Conservation (phyloP, 2,113 vertebrate species). For the Corythornis cristatus region DNA sequence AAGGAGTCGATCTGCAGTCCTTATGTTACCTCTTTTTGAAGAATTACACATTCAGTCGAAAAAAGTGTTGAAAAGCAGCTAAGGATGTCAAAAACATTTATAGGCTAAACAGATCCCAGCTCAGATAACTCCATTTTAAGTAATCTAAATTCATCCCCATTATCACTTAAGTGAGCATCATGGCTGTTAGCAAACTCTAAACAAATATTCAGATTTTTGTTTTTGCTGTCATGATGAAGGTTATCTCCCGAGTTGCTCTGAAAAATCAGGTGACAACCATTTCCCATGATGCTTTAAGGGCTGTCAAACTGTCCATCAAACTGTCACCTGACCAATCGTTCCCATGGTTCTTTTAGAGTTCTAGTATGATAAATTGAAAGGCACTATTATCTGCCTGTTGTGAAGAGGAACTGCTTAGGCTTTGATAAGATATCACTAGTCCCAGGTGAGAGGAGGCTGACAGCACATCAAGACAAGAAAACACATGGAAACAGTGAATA, state of each 20-base stretch:
- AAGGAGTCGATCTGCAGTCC: not conserved
- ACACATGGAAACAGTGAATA: conserved; percentile 83
- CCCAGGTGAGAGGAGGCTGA: conserved; percentile 96
- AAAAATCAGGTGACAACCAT: conserved; percentile 96
- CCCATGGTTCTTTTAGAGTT: conserved; percentile 89
- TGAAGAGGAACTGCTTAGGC: conserved; percentile 92
- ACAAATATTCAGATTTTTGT: conserved; percentile 88
- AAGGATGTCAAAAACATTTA: conserved; percentile 52
- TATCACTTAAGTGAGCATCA: conserved; percentile 68
- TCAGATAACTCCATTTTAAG: conserved; percentile 63
- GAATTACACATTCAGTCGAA: conserved; percentile 2
- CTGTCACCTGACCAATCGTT: conserved; percentile 92
- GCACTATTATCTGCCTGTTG: conserved; percentile 87
- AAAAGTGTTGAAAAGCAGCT: conserved; percentile 34
- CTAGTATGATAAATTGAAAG: conserved; percentile 88
- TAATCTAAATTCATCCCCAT: conserved; percentile 69
- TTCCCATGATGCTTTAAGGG: conserved; percentile 95
- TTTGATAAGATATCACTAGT: conserved; percentile 99
- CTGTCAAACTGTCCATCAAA: conserved; percentile 97
- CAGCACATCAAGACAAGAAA: conserved; percentile 90
- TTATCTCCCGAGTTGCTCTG: conserved; percentile 91
- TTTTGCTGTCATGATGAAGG: conserved; percentile 93
- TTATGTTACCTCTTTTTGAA: not conserved
- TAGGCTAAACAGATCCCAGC: conserved; percentile 47
- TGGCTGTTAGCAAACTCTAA: conserved; percentile 68